phyloP scores from a whole-genome alignment of 2,888 invertebrate species.

The Zelleria hepariella region DNA sequence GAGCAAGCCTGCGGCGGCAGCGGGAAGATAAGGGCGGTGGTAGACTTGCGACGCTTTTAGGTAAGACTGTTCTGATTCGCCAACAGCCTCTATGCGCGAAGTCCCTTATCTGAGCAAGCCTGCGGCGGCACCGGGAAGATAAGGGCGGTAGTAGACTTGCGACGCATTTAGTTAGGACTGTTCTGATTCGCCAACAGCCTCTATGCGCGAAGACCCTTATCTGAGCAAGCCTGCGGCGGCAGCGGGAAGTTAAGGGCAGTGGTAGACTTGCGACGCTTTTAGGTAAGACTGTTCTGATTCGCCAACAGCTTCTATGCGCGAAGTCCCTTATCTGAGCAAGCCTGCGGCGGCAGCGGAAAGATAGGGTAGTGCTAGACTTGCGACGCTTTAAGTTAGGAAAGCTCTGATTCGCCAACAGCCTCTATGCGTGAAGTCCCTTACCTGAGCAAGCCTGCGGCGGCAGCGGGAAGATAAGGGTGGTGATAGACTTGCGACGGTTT shows the following conservation, averaged over 20 bases:
- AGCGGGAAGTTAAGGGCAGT: slow-evolving; percentile 94
- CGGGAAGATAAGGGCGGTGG: slow-evolving; percentile 94
- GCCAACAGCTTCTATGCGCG: not conserved
- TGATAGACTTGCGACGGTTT: slow-evolving; percentile 45
- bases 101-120: slow-evolving; percentile 86
- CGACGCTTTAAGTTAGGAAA: slow-evolving; percentile 85
- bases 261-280: slow-evolving; percentile 85
- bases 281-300: not conserved
- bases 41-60: slow-evolving; percentile 82
- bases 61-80: no score
- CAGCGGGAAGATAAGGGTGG: slow-evolving; percentile 95
- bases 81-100: no score
- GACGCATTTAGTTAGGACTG: slow-evolving; percentile 54
- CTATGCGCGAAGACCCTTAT: slow-evolving; percentile 62
- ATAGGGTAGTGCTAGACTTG: slow-evolving; percentile 64
- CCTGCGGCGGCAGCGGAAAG: not conserved
- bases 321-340: slow-evolving; percentile 32
- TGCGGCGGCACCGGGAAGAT: slow-evolving; percentile 95
- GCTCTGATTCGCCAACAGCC: not conserved
- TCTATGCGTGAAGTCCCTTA: not conserved
- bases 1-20: slow-evolving; percentile 95
- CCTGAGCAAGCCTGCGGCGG: slow-evolving; percentile 96
- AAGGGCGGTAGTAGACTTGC: slow-evolving; percentile 94
- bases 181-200: no score
- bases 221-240: slow-evolving; percentile 95